Evolutionary conservation across 2,888 invertebrate species (phyloP), one percentile per base, ranked within the genome.

Genomic region (Rhingia campestris): DNA sequence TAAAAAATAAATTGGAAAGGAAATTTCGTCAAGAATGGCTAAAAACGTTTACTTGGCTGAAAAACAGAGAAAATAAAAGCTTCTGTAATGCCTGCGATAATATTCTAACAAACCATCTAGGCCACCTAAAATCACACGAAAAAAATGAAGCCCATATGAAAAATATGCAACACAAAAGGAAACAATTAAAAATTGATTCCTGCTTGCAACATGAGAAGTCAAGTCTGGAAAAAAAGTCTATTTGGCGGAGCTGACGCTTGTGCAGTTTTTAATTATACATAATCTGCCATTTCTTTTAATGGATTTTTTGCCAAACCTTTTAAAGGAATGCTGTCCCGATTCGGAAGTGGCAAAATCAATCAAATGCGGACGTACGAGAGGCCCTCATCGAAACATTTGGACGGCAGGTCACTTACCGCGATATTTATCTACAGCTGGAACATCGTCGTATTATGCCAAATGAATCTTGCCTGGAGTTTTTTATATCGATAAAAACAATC

Each of bases 381-480:
- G 12, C 45, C 0, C 5, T 64, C 0, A 56, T 64, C 10, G 14
- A 74, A 22, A 64, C 56, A 2, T 74, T 74, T n/a, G 64, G 64
- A 4, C 43, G 56, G 35, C 74, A 64, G 22, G 73, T 64, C 4
- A 64, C 56, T 1, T 32, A 32, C 9, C 74, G 74, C 0, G 66
- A 74, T 12, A 7, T 74, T 35, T 64, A 64, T 35, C 39, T 56
- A 5, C 64, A 74, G 9, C 12, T 69, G 7, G 58, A 74, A 10
- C 4, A n/a, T 4, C 75, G 45, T 12, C 56, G 49, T 37, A 66
- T 66, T 4, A 5, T 6, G 5, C 47, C 58, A 49, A n/a, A 47
- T 2, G 75, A 66, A 4, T 51, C 66, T 4, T 75, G 66, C 22
- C n/a, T 75, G 12, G 75, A 75, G 10, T 67, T 53, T 10, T 59